phyloP scores from a whole-genome alignment of 2,888 invertebrate species.

The Capitulum mitella region DNA sequence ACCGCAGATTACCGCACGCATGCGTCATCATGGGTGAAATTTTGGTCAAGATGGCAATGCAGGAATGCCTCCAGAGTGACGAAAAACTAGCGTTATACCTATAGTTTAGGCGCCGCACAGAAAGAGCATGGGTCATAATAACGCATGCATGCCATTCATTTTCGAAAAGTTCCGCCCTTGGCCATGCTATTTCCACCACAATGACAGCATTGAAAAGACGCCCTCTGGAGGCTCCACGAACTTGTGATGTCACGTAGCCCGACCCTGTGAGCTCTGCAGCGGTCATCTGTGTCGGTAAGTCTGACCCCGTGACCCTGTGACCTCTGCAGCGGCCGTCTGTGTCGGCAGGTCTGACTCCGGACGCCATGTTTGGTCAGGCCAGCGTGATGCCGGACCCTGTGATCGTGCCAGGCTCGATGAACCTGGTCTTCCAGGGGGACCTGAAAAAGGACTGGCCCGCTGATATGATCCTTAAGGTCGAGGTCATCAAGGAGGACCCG shows the following conservation, averaged over 20 bases:
- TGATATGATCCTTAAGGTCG: neutral
- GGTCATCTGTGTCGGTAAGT: neutral
- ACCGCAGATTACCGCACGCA: too few relatives aligned
- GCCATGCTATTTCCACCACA: neutral
- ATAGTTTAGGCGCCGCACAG: too few relatives aligned
- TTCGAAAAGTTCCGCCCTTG: neutral
- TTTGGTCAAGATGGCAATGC: too few relatives aligned
- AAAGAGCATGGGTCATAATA: too few relatives aligned
- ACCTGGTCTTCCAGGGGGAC: neutral
- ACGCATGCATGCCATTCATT: neutral
- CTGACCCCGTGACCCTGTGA: neutral
- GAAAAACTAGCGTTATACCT: too few relatives aligned
- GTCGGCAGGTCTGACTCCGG: neutral
- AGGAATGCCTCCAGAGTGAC: too few relatives aligned
- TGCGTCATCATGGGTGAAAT: too few relatives aligned
- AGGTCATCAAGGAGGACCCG: conserved; percentile 4
- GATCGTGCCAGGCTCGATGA: neutral
- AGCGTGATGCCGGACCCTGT: neutral
- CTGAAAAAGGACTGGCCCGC: neutral
- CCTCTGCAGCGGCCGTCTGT: neutral
- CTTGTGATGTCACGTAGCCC: neutral
- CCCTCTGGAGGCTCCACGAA: too few relatives aligned
- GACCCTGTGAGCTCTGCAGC: neutral
- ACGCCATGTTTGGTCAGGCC: neutral
- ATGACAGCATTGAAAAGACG: too few relatives aligned